Conservation (phyloP, 2,113 vertebrate species). For the Balaenoptera acutorostrata region DNA sequence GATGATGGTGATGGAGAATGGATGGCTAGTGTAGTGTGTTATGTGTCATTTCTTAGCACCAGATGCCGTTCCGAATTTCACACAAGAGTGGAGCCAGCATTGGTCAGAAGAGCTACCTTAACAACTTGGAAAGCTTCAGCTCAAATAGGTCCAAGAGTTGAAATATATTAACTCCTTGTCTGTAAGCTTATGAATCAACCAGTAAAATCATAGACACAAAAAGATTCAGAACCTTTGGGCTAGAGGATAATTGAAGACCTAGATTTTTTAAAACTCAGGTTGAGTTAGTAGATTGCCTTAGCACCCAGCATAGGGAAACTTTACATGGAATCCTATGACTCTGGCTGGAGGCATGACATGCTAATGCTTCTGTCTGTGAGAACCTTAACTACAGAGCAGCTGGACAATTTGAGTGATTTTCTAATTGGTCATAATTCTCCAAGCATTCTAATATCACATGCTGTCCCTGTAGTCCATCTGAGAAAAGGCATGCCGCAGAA, state of each 20-base stretch:
- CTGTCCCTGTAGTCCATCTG: not conserved
- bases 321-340: not conserved
- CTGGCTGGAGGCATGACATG: not conserved
- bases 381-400: not conserved
- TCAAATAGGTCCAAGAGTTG: not conserved
- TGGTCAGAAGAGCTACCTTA: not conserved
- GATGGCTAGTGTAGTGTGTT: not conserved
- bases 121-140: not conserved
- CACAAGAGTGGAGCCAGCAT: not conserved
- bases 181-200: not conserved
- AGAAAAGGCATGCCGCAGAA: not conserved
- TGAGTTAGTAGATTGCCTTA: not conserved
- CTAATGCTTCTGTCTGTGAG: not conserved
- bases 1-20: not conserved
- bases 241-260: not conserved
- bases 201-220: not conserved
- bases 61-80: not conserved
- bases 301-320: not conserved
- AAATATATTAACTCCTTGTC: not conserved
- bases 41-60: not conserved
- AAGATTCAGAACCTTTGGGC: not conserved
- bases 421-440: not conserved
- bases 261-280: not conserved
- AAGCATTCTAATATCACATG: not conserved
- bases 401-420: constrained; percentile 19